phyloP scores from a whole-genome alignment of 2,888 invertebrate species.

The Caenorhabditis macrosperma region DNA sequence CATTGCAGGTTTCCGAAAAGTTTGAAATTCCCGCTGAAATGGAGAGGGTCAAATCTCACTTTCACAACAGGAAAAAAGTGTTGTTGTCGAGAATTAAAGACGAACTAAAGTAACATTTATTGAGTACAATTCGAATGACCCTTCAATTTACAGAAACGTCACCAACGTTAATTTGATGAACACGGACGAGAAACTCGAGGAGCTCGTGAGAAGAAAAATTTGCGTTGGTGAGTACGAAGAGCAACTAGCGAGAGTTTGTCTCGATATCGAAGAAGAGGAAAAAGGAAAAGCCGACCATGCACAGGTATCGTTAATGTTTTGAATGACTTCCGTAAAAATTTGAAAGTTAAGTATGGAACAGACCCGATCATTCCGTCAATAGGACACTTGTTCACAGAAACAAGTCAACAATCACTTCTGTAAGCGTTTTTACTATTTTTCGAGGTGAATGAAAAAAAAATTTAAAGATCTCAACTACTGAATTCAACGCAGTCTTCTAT shows the following conservation, averaged over 20 bases:
- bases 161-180: conserved; percentile 3
- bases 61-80: conserved; percentile 62
- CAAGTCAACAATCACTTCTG: conserved; percentile 35
- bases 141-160: conserved; percentile 3
- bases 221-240: conserved; percentile 53
- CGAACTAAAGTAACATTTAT: conserved; percentile 45
- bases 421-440: neutral
- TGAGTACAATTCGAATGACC: too few species aligned
- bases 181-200: conserved; percentile 59
- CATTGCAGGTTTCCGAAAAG: conserved; percentile 23
- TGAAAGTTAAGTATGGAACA: conserved; percentile 5
- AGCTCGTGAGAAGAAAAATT: conserved; percentile 34
- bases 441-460: too few species aligned
- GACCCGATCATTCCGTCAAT: neutral
- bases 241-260: conserved; percentile 55
- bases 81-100: conserved; percentile 81
- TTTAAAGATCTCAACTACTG: conserved; percentile 40
- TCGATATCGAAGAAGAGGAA: conserved; percentile 61
- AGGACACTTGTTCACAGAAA: conserved; percentile 25
- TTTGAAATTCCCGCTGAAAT: conserved; percentile 57
- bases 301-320: neutral
- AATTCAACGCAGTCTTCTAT: too few species aligned
- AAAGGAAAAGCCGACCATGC: conserved; percentile 28
- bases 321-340: too few species aligned
- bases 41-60: conserved; percentile 61